Conservation (phyloP, 2,888 invertebrate genomes). For the Ophonus ardosiacus region DNA sequence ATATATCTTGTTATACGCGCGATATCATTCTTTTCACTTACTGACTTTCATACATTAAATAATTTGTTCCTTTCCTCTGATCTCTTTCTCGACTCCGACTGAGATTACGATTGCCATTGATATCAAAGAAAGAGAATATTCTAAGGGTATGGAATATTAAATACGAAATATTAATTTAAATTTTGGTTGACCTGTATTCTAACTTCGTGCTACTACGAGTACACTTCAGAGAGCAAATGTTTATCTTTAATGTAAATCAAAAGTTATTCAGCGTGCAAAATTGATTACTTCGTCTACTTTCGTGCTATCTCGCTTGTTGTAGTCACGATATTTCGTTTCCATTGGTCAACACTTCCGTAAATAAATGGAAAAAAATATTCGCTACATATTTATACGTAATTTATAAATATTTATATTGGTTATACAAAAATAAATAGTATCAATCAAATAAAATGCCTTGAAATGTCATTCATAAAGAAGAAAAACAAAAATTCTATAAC, state of each 20-base stretch:
- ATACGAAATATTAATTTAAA: conserved; percentile 2
- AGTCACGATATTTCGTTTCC: conserved; percentile 55
- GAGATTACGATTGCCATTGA: neutral
- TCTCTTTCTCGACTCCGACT: neutral
- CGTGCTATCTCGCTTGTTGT: conserved; percentile 47
- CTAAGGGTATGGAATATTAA: conserved; percentile 11
- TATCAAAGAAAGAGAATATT: neutral
- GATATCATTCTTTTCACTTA: conserved; percentile 51
- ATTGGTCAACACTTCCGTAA: conserved; percentile 17
- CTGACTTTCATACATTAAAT: conserved; percentile 20
- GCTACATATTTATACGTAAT: neutral
- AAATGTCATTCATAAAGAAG: too few relatives aligned
- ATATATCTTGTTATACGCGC: conserved; percentile 53
- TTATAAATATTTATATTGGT: neutral
- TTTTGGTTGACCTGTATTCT: neutral
- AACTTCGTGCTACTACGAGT: conserved; percentile 10
- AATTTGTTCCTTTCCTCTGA: conserved; percentile 28
- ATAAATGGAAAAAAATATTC: conserved; percentile 2
- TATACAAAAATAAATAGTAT: neutral
- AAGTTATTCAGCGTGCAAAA: conserved; percentile 53
- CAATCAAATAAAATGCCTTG: too few relatives aligned
- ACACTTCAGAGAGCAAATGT: conserved; percentile 19
- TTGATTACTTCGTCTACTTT: conserved; percentile 51
- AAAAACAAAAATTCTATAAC: too few relatives aligned
- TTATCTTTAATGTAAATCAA: conserved; percentile 55